Conservation (phyloP, 2,113 vertebrate genomes). For the Erythrolamprus reginae region DNA sequence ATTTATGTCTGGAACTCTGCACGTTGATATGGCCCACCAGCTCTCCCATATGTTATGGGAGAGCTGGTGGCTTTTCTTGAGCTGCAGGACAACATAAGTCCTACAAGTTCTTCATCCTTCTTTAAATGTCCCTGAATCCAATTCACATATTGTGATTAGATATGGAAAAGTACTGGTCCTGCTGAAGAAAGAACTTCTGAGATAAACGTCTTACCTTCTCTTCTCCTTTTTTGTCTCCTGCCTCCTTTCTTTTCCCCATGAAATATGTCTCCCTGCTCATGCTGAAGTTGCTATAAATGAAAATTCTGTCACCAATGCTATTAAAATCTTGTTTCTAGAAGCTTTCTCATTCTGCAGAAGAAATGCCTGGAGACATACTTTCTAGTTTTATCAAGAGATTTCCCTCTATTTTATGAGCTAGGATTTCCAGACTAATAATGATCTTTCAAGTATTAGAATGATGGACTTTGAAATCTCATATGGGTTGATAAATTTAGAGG, state of each 20-base stretch:
- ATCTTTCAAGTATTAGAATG: background rate
- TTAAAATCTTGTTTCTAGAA: constrained; percentile 41
- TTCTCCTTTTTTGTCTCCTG: constrained; percentile 1
- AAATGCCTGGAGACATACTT: constrained; percentile 12
- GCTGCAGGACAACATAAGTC: background rate
- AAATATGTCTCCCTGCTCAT: constrained; percentile 20
- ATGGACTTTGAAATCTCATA: background rate
- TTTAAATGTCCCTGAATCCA: constrained; percentile 17
- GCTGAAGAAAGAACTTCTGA: constrained; percentile 43
- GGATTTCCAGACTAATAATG: background rate
- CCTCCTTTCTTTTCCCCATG: constrained; percentile 1
- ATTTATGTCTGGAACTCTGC: too few species aligned
- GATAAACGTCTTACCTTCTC: constrained; percentile 51
- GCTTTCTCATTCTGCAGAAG: constrained; percentile 41
- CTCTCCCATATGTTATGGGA: too few species aligned
- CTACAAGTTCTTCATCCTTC: background rate
- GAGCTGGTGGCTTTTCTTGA: background rate
- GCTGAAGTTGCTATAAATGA: constrained; percentile 39
- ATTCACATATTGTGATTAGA: constrained; percentile 20
- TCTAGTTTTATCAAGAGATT: background rate
- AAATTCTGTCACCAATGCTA: constrained; percentile 27
- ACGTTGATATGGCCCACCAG: too few species aligned
- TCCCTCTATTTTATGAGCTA: background rate
- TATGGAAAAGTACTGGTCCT: constrained; percentile 55
- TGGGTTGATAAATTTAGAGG: background rate